Base-by-base conservation (phyloP, 2,888 invertebrate species). In the Sinotaia quadrata region DNA sequence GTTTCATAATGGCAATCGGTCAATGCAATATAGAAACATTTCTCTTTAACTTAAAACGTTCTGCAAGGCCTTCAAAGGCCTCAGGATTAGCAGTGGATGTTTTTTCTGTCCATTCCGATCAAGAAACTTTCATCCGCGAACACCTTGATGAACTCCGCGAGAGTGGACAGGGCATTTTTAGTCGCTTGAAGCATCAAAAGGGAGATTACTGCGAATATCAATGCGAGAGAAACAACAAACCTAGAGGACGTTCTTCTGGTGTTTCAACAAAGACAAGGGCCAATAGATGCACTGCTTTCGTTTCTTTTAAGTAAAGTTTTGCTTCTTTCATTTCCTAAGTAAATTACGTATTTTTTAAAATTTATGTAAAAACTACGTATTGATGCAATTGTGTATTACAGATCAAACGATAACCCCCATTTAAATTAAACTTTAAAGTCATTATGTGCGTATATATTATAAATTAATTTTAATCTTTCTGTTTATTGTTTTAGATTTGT, bases 201-300 rank as follows among this genome's bases (percentile, higher is more conserved):
- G 51, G 21, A 18, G 51, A 51, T 24, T 51, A 51, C 51, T 51
- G n/a, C 18, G 51, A 51, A 24, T 51, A 51, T 21, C 51, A 51
- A n/a, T 51, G 51, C 21, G 51, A 51, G 21, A n/a, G 51, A n/a
- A n/a, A 51, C 51, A 51, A 51, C 51, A 51, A 51, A 51, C 51
- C 51, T 12, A n/a, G 51, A 12, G 51, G 51, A 18, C 51, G 51
- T n/a, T 51, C 51, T 18, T 51, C 51, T 10, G 51, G 51, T 8
- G 18, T 51, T 18, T 51, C 51, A 10, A 51, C 51, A 18, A 8
- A 51, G 51, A 51, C 51, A 21, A n/a, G 51, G 1, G 51, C 51
- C 12, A 51, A 51, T 21, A n/a, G 51, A 10, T 51, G 51, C 21
- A 51, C 51, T 18, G 51, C 51, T 10, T 51, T 51, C 21, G 51